Percentiles rank a stretch among this genome's conserved stretches.
phyloP scores from a whole-genome alignment of 2,113 vertebrate species.

The Scalopus aquaticus region DNA sequence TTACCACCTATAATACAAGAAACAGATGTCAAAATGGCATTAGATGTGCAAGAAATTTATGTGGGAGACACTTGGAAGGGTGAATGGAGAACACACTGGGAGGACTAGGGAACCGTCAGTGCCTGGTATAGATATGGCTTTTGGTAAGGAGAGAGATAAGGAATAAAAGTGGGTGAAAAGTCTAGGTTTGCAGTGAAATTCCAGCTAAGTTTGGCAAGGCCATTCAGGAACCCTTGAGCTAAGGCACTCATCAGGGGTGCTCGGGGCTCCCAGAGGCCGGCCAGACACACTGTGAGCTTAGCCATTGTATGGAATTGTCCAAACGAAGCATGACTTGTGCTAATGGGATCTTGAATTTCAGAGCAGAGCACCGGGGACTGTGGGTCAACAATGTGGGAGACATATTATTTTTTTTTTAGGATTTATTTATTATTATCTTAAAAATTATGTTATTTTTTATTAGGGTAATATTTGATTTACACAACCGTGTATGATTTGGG shows the following conservation, averaged over 20 bases:
- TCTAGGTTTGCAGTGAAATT: not conserved
- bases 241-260: not conserved
- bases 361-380: not conserved
- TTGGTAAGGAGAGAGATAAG: not conserved
- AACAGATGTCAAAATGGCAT: not conserved
- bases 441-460: no score
- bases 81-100: not conserved
- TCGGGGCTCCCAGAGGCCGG: not conserved
- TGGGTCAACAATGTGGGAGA: not conserved
- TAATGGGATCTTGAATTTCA: not conserved
- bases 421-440: no score
- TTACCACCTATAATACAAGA: not conserved
- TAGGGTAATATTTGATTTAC: no score
- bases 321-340: rapidly evolving
- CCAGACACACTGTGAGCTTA: not conserved
- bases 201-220: not conserved
- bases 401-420: not conserved
- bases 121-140: not conserved
- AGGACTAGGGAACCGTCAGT: rapidly evolving
- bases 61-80: not conserved
- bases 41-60: not conserved
- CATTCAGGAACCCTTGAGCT: not conserved
- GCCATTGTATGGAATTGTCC: not conserved
- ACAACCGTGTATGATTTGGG: no score
- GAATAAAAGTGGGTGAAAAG: not conserved